Conservation (phyloP, 2,113 vertebrate species). For the Rhinoderma darwinii region DNA sequence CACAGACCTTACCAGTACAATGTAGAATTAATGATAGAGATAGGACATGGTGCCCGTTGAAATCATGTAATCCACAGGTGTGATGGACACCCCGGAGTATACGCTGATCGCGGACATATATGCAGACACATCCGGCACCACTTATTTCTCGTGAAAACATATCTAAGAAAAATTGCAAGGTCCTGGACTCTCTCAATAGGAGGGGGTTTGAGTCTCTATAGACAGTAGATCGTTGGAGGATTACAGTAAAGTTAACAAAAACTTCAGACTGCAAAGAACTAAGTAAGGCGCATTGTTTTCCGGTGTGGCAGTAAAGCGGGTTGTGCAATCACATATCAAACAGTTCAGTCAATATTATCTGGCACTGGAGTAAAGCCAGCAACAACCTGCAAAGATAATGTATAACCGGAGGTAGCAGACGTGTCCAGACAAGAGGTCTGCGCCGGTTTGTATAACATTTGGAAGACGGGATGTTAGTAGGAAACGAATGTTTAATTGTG, state of each 20-base stretch:
- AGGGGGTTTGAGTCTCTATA: background rate
- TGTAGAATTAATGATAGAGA: too few relatives aligned
- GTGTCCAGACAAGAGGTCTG: too few relatives aligned
- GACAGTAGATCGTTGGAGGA: background rate
- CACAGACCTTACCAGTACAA: too few relatives aligned
- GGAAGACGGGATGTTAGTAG: background rate
- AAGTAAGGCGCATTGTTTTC: background rate
- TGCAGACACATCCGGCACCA: too few relatives aligned
- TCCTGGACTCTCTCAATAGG: background rate
- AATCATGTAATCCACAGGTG: too few relatives aligned
- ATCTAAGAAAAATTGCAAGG: too few relatives aligned
- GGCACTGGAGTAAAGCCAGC: background rate
- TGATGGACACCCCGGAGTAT: too few relatives aligned
- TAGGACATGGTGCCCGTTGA: too few relatives aligned
- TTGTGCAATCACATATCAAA: background rate
- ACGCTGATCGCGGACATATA: too few relatives aligned
- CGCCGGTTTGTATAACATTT: background rate
- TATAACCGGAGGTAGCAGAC: background rate
- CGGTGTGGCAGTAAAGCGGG: background rate
- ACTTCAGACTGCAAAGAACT: background rate
- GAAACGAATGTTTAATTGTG: background rate
- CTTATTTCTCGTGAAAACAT: too few relatives aligned
- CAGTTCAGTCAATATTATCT: background rate
- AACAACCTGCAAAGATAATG: background rate
- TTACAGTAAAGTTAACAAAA: background rate